Evolutionary conservation across 2,797 vertebrate species (phyloP), one percentile per base, ranked within the genome.

Genomic region (Anas capensis): DNA sequence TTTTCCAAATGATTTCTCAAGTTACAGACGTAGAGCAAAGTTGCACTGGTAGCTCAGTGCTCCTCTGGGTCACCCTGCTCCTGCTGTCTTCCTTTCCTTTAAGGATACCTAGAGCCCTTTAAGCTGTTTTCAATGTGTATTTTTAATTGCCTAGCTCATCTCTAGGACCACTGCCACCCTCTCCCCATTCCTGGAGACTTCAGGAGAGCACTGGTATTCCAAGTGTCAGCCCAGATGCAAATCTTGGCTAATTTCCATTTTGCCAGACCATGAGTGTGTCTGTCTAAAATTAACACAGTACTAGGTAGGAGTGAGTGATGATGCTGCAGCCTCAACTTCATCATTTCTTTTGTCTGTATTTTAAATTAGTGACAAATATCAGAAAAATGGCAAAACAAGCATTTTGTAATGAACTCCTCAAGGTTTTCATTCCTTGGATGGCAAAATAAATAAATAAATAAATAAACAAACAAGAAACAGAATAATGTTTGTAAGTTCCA

Each of bases 1-100:
- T 58, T 94, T 78, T 81, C 57, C 17, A 75, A 64, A 27, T 8
- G 10, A 81, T 77, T 90, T 71, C 69, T 71, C 54, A 57, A 58
- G 78, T 79, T 15, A 64, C n/a, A 9, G 19, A 6, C 0, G 2
- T 0, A 78, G 44, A 81, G 46, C 16, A 81, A 77, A 90, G 46
- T 40, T 42, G n/a, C 61, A 72, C 40, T 2, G 72, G 57, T 2
- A 44, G 58, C 62, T 21, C 14, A 16, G 21, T 24, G 33, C 11
- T 89, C 29, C 33, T 16, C 33, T n/a, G 40, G 23, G 18, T 75
- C 61, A 64, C 19, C 14, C 79, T 15, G 48, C 34, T 70, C 19
- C 40, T 58, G 18, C 57, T 49, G 20, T 5, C 60, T 46, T 57
- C 29, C 48, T 40, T 40, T 17, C 60, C 26, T 70, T 66, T 66